Evolutionary conservation across 2,888 invertebrate species (phyloP).

Genomic region (Nycteola revayana): DNA sequence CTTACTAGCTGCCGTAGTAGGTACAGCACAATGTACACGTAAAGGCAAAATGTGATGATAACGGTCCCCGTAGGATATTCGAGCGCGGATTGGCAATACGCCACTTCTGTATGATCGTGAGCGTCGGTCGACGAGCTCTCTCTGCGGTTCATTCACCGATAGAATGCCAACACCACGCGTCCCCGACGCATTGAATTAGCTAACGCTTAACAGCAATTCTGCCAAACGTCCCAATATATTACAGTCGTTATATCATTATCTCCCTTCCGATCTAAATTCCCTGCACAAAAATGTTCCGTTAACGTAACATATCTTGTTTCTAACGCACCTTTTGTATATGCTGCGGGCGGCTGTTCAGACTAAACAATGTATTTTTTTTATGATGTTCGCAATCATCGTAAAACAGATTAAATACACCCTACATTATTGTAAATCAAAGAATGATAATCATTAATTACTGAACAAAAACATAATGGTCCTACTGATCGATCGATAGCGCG

Average conservation of each 20-base stretch:
- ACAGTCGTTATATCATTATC: conserved; percentile 34
- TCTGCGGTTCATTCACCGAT: conserved; percentile 47
- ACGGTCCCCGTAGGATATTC: conserved; percentile 45
- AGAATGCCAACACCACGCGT: conserved; percentile 28
- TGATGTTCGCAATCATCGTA: conserved; percentile 30
- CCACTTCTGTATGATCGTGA: conserved; percentile 48
- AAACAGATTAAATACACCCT: conserved; percentile 31
- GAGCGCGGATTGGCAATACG: conserved; percentile 55
- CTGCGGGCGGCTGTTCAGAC: conserved; percentile 30
- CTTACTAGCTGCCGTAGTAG: conserved; percentile 1
- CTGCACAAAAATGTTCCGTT: conserved; percentile 22
- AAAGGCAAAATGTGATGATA: conserved; percentile 45
- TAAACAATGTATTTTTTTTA: conserved; percentile 32
- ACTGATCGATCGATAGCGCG: conserved; percentile 41
- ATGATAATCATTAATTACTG: conserved; percentile 44
- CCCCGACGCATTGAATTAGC: conserved; percentile 36
- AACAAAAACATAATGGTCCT: conserved; percentile 41
- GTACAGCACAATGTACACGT: conserved; percentile 18
- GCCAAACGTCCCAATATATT: conserved; percentile 40
- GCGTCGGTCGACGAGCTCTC: conserved; percentile 25
- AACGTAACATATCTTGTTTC: conserved; percentile 20
- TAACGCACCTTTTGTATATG: conserved; percentile 23
- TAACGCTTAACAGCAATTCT: conserved; percentile 36
- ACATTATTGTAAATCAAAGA: conserved; percentile 41
- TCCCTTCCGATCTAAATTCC: conserved; percentile 28